These are phyloP conservation scores for Pempheris klunzingeri DNA, from an alignment of 2,797 vertebrate species.

Conservation along the genomic window DNA sequence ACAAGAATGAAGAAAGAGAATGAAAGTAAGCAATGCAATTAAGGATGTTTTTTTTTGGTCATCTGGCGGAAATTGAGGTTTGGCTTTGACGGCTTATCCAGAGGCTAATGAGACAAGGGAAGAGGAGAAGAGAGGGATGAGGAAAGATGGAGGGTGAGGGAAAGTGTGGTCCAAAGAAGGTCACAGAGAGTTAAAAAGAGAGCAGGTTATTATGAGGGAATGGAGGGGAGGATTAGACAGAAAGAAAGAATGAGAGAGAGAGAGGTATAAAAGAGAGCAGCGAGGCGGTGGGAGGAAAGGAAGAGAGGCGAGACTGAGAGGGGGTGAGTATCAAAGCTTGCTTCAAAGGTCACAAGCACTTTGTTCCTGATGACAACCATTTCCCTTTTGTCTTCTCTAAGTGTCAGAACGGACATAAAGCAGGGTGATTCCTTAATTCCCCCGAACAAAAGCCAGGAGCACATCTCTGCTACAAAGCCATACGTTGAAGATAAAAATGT, in stretches of 20 bases:
- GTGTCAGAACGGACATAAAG: conserved; percentile 72
- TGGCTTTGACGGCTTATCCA: conserved; percentile 43
- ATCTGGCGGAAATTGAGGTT: conserved; percentile 56
- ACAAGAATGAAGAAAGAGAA: conserved; percentile 14
- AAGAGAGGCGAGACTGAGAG: conserved; percentile 33
- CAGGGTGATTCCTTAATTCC: conserved; percentile 58
- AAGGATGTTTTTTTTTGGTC: conserved; percentile 28
- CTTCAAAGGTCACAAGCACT: conserved; percentile 83
- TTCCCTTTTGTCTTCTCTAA: conserved; percentile 73
- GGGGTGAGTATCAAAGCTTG: conserved; percentile 76
- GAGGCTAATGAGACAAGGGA: conserved; percentile 55
- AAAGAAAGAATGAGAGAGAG: conserved; percentile 41
- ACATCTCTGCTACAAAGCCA: conserved; percentile 26
- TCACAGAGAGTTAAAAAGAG: conserved; percentile 52
- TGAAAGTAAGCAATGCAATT: conserved; percentile 36
- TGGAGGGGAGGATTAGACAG: conserved; percentile 49
- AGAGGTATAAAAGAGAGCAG: conserved; percentile 27
- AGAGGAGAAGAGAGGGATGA: conserved; percentile 19
- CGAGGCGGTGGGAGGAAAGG: conserved; percentile 29
- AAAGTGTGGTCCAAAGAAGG: conserved; percentile 58
- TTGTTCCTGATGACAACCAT: conserved; percentile 81
- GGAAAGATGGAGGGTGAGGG: conserved; percentile 13
- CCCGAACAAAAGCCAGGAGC: conserved; percentile 55
- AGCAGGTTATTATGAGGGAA: conserved; percentile 47
- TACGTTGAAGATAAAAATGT: conserved; percentile 7